Evolutionary conservation across 1,140 invertebrate species (phyloP).

Genomic region (Lepidurus couesii): DNA sequence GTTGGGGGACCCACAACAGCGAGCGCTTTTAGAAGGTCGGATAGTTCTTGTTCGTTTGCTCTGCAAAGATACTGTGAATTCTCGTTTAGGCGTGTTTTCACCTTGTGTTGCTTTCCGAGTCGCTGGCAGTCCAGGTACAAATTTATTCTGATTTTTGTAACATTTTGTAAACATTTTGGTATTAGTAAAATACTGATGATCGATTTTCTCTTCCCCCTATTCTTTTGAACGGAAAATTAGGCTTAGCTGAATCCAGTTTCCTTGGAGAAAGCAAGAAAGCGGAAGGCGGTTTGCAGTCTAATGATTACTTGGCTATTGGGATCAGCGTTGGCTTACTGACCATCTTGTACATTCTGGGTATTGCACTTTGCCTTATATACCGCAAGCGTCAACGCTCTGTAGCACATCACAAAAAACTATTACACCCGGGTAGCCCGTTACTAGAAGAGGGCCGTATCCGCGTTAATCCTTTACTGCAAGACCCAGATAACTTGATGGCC

Average conservation of each 20-base stretch:
- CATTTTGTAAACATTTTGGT: not conserved
- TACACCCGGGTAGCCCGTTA: constrained; percentile 26
- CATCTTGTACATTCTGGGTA: constrained; percentile 72
- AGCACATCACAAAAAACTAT: constrained; percentile 27
- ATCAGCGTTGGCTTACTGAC: constrained; percentile 70
- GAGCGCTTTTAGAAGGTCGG: constrained; percentile 65
- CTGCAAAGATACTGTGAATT: constrained; percentile 64
- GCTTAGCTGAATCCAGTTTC: constrained; percentile 29
- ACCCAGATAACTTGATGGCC: constrained; percentile 18
- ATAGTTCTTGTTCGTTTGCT: constrained; percentile 69
- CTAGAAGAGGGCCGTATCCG: constrained; percentile 28
- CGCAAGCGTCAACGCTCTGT: constrained; percentile 34
- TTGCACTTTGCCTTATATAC: constrained; percentile 62
- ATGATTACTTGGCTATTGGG: constrained; percentile 73
- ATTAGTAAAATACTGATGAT: not conserved
- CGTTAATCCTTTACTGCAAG: constrained; percentile 31
- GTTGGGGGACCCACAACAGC: constrained; percentile 67
- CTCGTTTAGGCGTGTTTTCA: constrained; percentile 55
- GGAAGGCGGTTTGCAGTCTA: constrained; percentile 45
- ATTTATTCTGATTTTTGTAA: not conserved
- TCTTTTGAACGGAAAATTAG: constrained; percentile 18
- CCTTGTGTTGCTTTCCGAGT: constrained; percentile 77
- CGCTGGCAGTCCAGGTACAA: constrained; percentile 72
- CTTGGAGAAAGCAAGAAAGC: constrained; percentile 10
- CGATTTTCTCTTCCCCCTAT: not conserved